Percentiles rank a stretch among this genome's conserved stretches.
Evolutionary conservation across 2,888 invertebrate genomes (phyloP).

Genomic region (Mantis religiosa): DNA sequence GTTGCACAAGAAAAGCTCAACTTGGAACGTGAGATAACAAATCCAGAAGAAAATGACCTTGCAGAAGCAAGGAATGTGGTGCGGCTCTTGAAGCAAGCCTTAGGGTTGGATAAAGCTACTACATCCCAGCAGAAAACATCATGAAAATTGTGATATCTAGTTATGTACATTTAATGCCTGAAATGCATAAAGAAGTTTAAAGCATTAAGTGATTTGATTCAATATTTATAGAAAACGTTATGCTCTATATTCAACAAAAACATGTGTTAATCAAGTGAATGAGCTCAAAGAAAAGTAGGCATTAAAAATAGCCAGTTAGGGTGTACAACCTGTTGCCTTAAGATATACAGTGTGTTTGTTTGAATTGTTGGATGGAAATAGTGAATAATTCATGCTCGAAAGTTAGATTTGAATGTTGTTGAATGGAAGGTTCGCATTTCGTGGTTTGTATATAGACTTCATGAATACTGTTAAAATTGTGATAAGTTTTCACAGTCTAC

Average conservation of each 20-base stretch:
- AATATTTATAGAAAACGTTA: not conserved
- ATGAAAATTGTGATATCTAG: not conserved
- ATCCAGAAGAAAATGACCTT: conserved; percentile 64
- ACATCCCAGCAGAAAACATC: not conserved
- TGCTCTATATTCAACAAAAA: not conserved
- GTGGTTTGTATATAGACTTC: not conserved
- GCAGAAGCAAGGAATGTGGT: conserved; percentile 75
- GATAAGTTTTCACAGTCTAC: not conserved
- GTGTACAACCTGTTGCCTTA: not conserved
- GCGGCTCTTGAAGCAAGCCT: conserved; percentile 71
- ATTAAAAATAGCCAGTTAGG: not conserved
- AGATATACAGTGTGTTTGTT: not conserved
- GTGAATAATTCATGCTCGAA: not conserved
- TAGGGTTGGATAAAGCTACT: conserved; percentile 52
- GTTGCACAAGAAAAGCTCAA: conserved; percentile 88
- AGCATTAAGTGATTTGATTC: not conserved
- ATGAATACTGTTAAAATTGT: not conserved
- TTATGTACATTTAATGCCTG: not conserved
- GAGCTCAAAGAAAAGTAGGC: not conserved
- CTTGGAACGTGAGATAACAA: conserved; percentile 82
- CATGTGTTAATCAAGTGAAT: not conserved
- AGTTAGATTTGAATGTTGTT: not conserved
- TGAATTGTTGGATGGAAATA: not conserved
- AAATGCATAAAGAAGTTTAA: not conserved
- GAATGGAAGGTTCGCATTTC: not conserved